These are phyloP conservation scores for Lissocephala sabroskyi DNA, from an alignment of 2,888 invertebrate genomes.

Conservation along the genomic window DNA sequence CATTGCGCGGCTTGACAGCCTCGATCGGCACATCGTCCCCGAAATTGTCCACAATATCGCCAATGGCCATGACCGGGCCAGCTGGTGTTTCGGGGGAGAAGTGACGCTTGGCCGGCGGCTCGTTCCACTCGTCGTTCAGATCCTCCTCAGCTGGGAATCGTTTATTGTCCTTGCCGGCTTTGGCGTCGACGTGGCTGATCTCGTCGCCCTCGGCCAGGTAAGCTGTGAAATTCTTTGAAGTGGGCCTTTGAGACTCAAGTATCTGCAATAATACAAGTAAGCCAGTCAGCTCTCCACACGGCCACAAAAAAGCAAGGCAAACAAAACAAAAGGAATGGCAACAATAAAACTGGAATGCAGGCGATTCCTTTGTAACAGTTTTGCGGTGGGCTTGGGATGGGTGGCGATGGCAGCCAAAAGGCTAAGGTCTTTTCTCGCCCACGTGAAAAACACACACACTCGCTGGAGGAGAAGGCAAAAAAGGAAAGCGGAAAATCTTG, in stretches of 20 bases:
- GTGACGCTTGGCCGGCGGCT: no score
- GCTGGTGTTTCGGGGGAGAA: no score
- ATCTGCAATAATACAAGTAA: constrained; percentile 47
- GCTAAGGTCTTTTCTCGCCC: not conserved
- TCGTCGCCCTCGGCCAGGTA: constrained; percentile 26
- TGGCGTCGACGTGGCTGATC: constrained; percentile 12
- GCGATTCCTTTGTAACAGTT: not conserved
- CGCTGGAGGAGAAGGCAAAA: no score
- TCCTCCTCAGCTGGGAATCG: constrained; percentile 12
- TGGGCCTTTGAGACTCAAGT: constrained; percentile 65
- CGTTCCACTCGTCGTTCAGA: constrained; percentile 23
- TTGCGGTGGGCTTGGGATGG: not conserved
- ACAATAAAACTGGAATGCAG: not conserved
- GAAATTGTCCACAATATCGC: constrained; percentile 56
- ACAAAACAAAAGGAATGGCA: constrained; percentile 6
- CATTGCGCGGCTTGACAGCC: constrained; percentile 33
- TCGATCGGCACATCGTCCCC: constrained; percentile 41
- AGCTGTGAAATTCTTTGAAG: constrained; percentile 50
- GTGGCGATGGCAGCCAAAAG: not conserved
- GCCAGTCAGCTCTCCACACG: constrained; percentile 2
- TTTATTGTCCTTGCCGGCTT: constrained; percentile 14
- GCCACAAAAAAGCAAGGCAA: not conserved
- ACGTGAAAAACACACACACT: not conserved
- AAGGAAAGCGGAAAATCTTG: no score
- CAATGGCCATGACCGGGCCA: constrained; percentile 52